A percentile compares a stretch with the other conserved stretches of the same genome.
These are phyloP conservation scores for Labrus mixtus DNA, from an alignment of 2,113 vertebrate species.

Conservation along the genomic window DNA sequence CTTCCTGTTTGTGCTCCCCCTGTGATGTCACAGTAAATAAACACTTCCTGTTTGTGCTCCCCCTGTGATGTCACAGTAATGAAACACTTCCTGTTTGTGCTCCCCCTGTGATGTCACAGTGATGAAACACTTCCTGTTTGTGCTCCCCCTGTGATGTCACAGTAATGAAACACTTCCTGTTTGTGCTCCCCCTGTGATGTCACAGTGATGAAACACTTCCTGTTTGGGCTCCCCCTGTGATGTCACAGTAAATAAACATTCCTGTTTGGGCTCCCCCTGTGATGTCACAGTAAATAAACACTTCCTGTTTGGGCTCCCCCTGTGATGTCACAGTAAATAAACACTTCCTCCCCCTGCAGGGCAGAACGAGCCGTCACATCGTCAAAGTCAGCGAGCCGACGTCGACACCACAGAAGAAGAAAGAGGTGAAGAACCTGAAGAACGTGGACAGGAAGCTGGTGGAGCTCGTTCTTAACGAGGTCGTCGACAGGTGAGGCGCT, in stretches of 20 bases:
- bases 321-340: not conserved
- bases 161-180: not conserved
- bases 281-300: no score
- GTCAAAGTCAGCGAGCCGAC: not conserved
- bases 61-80: not conserved
- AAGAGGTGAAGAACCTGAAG: not conserved
- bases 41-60: no score
- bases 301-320: not conserved
- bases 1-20: no score
- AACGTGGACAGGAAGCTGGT: slow-evolving; percentile 13
- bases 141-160: not conserved
- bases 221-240: not conserved
- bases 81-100: no score
- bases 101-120: not conserved
- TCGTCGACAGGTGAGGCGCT: slow-evolving; percentile 22
- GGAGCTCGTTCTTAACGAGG: slow-evolving; percentile 18
- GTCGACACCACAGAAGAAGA: not conserved
- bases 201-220: not conserved
- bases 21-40: not conserved
- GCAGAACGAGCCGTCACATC: not conserved
- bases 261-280: no score
- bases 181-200: not conserved
- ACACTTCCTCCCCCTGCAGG: slow-evolving; percentile 5
- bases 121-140: no score
- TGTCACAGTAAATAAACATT: no score